Evolutionary conservation across 2,113 vertebrate species (phyloP).

Genomic region (Tupaia chinensis): DNA sequence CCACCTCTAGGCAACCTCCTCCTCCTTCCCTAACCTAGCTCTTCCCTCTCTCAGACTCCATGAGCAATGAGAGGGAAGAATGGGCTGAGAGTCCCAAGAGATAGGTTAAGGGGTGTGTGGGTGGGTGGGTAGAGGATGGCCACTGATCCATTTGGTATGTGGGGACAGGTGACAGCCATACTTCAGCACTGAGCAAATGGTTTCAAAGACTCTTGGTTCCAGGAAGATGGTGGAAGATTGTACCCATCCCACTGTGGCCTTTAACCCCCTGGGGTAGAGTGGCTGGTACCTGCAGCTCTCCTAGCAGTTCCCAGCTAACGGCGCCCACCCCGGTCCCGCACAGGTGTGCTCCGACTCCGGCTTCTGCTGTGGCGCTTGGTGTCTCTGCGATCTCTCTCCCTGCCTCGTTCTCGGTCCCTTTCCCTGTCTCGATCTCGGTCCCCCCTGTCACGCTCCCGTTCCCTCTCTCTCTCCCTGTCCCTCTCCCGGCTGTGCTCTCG

Average conservation of each 20-base stretch:
- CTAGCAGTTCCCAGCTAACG: constrained; percentile 71
- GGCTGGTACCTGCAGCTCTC: constrained; percentile 72
- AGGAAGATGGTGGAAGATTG: constrained; percentile 60
- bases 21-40: constrained; percentile 38
- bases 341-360: constrained; percentile 90
- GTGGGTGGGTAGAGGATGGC: not conserved
- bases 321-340: constrained; percentile 91
- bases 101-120: not conserved
- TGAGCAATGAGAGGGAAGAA: constrained; percentile 45
- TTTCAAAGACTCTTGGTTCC: constrained; percentile 66
- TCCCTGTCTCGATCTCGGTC: constrained; percentile 70
- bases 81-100: constrained; percentile 47
- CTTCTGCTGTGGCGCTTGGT: constrained; percentile 89
- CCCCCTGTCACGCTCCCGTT: constrained; percentile 69
- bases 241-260: constrained; percentile 76
- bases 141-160: constrained; percentile 56
- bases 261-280: constrained; percentile 34
- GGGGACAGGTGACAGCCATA: constrained; percentile 69
- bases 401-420: constrained; percentile 79
- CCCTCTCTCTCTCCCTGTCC: constrained; percentile 79
- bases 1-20: constrained; percentile 16
- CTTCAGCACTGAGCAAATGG: constrained; percentile 69
- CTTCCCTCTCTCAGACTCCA: constrained; percentile 70
- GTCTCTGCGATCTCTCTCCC: constrained; percentile 87
- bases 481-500: constrained; percentile 83